These are phyloP conservation scores for Megamerina dolium DNA, from an alignment of 2,888 invertebrate genomes.

Conservation along the genomic window DNA sequence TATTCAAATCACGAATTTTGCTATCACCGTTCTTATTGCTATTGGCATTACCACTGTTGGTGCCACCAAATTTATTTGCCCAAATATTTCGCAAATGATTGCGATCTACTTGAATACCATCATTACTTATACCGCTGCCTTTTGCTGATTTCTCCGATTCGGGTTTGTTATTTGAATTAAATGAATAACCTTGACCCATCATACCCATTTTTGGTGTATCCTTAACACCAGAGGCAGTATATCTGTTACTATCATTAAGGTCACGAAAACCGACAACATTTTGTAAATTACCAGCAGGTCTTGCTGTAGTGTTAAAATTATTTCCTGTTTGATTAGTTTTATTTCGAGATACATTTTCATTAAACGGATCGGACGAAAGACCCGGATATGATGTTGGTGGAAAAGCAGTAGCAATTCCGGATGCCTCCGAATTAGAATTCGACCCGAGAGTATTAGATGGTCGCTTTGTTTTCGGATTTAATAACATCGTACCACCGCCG, in stretches of 20 bases:
- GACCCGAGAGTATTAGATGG: constrained; percentile 2
- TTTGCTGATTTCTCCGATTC: neutral
- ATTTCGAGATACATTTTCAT: neutral
- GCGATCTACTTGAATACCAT: constrained; percentile 22
- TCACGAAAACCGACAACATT: constrained; percentile 36
- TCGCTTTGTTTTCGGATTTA: constrained; percentile 27
- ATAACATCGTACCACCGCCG: constrained; percentile 32
- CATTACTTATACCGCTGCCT: neutral
- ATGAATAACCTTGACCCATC: constrained; percentile 29
- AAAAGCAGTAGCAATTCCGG: constrained; percentile 20
- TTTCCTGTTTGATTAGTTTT: neutral
- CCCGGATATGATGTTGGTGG: constrained; percentile 37
- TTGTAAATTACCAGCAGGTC: constrained; percentile 20
- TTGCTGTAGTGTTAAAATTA: neutral
- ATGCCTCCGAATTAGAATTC: constrained; percentile 2
- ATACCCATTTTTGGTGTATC: constrained; percentile 7
- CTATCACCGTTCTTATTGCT: too few relatives aligned
- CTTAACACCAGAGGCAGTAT: neutral
- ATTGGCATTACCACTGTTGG: too few relatives aligned
- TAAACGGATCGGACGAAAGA: constrained; percentile 24
- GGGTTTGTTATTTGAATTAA: constrained; percentile 10
- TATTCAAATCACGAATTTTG: too few relatives aligned
- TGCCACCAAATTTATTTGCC: constrained; percentile 32
- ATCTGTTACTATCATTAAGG: constrained; percentile 17
- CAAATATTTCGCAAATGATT: constrained; percentile 38